phyloP scores from a whole-genome alignment of 2,888 invertebrate genomes.

The Megastigmus dorsalis region DNA sequence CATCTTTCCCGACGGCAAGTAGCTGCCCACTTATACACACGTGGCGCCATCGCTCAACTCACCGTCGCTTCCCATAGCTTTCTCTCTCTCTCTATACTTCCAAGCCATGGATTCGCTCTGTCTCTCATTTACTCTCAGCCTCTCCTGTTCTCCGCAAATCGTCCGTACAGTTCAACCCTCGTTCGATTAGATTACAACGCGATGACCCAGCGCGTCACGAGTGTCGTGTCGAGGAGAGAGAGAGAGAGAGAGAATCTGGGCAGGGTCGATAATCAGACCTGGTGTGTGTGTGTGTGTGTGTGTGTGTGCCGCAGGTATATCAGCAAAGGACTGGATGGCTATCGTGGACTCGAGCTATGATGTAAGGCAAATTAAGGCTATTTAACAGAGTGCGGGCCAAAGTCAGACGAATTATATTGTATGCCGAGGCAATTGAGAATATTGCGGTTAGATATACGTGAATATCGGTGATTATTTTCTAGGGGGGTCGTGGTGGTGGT shows the following conservation, averaged over 20 bases:
- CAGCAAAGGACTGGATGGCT: background rate
- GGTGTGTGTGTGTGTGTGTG: too few relatives aligned
- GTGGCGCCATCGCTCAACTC: too few relatives aligned
- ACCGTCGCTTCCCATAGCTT: too few relatives aligned
- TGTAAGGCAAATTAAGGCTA: constrained; percentile 10
- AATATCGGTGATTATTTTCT: constrained; percentile 34
- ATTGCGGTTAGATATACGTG: background rate
- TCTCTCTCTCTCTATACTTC: background rate
- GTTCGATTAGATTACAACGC: constrained; percentile 66
- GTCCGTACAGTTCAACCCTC: constrained; percentile 8
- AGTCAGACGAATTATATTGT: too few relatives aligned
- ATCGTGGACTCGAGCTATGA: background rate
- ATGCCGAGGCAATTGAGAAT: background rate
- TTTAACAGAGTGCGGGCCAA: constrained; percentile 25
- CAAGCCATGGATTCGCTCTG: constrained; percentile 15
- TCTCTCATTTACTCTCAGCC: too few relatives aligned
- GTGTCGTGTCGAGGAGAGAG: background rate
- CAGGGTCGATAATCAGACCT: constrained; percentile 27
- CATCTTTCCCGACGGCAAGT: too few relatives aligned
- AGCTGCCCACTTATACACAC: too few relatives aligned
- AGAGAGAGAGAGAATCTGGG: background rate
- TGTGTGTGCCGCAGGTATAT: too few relatives aligned
- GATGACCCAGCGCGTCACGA: constrained; percentile 51
- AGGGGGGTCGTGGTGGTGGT: too few relatives aligned
- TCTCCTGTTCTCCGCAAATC: constrained; percentile 21